Evolutionary conservation across 2,888 invertebrate genomes (phyloP).

Genomic region (Meganola albula): DNA sequence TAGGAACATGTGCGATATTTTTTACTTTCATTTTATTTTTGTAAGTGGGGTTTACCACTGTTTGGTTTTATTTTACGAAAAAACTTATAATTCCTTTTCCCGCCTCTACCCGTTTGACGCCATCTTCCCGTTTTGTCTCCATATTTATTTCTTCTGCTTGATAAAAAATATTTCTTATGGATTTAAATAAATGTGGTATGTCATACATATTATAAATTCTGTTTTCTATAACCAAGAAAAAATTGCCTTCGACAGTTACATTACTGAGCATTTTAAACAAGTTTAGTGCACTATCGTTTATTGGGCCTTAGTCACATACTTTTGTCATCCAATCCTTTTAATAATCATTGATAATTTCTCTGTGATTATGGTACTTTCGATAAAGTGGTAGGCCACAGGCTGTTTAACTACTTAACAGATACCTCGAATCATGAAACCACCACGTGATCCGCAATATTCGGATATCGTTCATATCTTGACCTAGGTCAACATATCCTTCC

Average conservation of each 20-base stretch:
- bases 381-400: slow-evolving; percentile 23
- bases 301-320: slow-evolving; percentile 21
- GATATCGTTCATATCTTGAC: slow-evolving; percentile 4
- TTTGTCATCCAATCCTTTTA: slow-evolving; percentile 12
- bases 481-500: slow-evolving; percentile 17
- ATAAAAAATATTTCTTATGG: slow-evolving; percentile 10
- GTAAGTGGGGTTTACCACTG: slow-evolving; percentile 10
- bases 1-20: slow-evolving; percentile 20
- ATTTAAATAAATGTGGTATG: slow-evolving; percentile 17
- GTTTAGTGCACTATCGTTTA: slow-evolving; percentile 11
- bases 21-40: slow-evolving; percentile 21
- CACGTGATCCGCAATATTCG: slow-evolving; percentile 17
- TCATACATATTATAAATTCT: slow-evolving; percentile 7
- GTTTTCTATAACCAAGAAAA: neutral
- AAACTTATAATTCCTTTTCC: slow-evolving; percentile 8
- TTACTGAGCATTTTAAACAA: neutral
- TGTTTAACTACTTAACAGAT: slow-evolving; percentile 19
- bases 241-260: too few species aligned
- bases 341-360: slow-evolving; percentile 12
- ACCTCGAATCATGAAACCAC: slow-evolving; percentile 23
- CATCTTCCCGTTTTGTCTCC: slow-evolving; percentile 12
- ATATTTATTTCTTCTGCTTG: slow-evolving; percentile 8
- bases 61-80: slow-evolving; percentile 14
- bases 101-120: slow-evolving; percentile 12
- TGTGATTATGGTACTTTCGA: slow-evolving; percentile 16